Conservation (phyloP, 2,888 invertebrate species). For the Ophioninae sp. region DNA sequence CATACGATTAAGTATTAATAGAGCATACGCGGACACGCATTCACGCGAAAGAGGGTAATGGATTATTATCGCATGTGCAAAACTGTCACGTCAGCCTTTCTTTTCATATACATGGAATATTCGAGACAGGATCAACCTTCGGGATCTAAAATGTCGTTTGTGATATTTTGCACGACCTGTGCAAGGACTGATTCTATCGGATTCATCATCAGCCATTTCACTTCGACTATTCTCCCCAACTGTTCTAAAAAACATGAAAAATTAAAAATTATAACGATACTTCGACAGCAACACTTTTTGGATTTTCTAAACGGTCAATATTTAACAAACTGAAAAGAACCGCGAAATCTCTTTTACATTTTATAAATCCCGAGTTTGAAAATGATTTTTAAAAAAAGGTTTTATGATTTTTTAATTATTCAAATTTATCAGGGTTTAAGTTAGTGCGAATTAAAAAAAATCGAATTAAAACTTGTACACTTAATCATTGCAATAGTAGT, state of each 20-base stretch:
- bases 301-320: background rate
- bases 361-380: too few relatives aligned
- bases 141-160: background rate
- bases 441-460: too few relatives aligned
- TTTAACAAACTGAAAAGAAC: background rate
- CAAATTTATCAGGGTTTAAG: background rate
- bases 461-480: too few relatives aligned
- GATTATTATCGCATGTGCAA: conserved; percentile 42
- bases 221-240: background rate
- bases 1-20: conserved; percentile 33
- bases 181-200: background rate
- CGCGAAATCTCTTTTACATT: background rate
- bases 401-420: background rate
- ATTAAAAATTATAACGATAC: too few relatives aligned
- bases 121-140: background rate
- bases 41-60: conserved; percentile 40
- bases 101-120: background rate
- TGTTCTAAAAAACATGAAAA: background rate
- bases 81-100: conserved; percentile 15
- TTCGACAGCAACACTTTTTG: too few relatives aligned
- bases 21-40: conserved; percentile 34
- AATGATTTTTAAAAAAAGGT: background rate
- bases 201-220: background rate
- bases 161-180: background rate
- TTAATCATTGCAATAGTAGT: too few relatives aligned